A percentile compares a stretch with the other conserved stretches of the same genome.
phyloP scores from a whole-genome alignment of 2,888 invertebrate species.

The Heliconius hortense region DNA sequence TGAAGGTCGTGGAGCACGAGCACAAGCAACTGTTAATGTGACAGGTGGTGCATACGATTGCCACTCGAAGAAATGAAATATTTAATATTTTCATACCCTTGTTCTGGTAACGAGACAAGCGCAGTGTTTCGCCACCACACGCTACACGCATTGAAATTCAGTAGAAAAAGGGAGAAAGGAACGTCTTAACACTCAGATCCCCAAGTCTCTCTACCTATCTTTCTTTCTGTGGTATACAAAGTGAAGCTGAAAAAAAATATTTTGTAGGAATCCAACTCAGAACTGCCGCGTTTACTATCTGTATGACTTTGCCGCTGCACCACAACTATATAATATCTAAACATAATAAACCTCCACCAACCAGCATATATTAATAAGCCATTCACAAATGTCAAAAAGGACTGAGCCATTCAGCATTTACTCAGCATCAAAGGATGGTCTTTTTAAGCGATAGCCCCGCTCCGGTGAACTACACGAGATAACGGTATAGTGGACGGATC shows the following conservation, averaged over 20 bases:
- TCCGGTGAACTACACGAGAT: constrained; percentile 19
- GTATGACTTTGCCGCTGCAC: too few species aligned
- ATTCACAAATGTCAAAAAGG: constrained; percentile 23
- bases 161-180: too few species aligned
- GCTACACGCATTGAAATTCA: too few species aligned
- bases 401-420: background rate
- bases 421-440: constrained; percentile 40
- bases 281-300: too few species aligned
- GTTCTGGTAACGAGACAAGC: too few species aligned
- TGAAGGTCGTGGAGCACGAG: too few species aligned
- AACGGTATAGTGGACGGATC: background rate
- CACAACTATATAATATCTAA: background rate
- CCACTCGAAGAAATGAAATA: background rate
- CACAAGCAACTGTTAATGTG: too few species aligned
- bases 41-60: background rate
- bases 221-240: background rate
- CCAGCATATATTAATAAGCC: constrained; percentile 11
- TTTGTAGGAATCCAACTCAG: too few species aligned
- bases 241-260: background rate
- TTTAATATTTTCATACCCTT: background rate
- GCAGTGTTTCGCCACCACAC: too few species aligned
- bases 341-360: constrained; percentile 2
- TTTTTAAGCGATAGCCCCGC: constrained; percentile 43
- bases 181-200: background rate
- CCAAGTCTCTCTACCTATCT: background rate